These are phyloP conservation scores for Aporophyla lueneburgensis DNA, from an alignment of 2,888 invertebrate genomes.

Conservation along the genomic window DNA sequence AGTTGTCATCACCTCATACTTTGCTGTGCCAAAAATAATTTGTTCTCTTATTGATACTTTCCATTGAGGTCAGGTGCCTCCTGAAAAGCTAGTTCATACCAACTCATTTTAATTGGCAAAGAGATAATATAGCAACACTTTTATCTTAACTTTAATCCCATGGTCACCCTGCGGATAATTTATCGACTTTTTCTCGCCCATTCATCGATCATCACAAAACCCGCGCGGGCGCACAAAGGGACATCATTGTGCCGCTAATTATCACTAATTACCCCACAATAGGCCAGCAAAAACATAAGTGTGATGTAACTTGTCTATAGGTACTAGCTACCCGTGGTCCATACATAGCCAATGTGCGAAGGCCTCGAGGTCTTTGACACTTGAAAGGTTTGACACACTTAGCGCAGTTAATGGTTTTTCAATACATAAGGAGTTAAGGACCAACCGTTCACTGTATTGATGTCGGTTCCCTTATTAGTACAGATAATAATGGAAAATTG, in stretches of 20 bases:
- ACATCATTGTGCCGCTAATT: conserved; percentile 59
- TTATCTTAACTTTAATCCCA: conserved; percentile 18
- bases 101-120: not conserved
- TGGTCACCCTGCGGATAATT: conserved; percentile 40
- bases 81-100: not conserved
- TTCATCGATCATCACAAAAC: conserved; percentile 56
- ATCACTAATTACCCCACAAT: conserved; percentile 54
- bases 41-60: too few relatives aligned
- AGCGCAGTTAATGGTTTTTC: conserved; percentile 38
- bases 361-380: conserved; percentile 45
- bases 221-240: conserved; percentile 52
- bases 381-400: conserved; percentile 67
- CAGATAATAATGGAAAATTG: not conserved
- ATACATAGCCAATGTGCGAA: conserved; percentile 42
- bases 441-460: conserved; percentile 27
- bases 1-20: not conserved
- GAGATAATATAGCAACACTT: not conserved
- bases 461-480: conserved; percentile 28
- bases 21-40: not conserved
- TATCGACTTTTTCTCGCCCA: conserved; percentile 53
- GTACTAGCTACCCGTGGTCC: conserved; percentile 7
- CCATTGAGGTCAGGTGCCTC: not conserved
- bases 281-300: conserved; percentile 51
- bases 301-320: conserved; percentile 43
- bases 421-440: conserved; percentile 43